These are phyloP conservation scores for Cephus runcator DNA, from an alignment of 2,888 invertebrate species.

Conservation along the genomic window DNA sequence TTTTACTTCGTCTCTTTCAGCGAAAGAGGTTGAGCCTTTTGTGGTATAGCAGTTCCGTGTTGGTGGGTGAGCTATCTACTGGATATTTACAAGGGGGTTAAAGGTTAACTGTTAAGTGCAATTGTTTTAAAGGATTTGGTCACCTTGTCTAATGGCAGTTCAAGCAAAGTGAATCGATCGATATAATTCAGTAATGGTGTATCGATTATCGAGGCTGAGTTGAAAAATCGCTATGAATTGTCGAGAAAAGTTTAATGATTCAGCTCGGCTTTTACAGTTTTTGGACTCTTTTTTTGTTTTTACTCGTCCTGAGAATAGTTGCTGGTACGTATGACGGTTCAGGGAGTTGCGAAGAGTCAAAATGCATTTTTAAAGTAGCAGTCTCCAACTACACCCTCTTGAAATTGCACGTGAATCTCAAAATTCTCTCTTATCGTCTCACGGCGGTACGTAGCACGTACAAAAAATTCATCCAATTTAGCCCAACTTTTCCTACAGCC, in stretches of 20 bases:
- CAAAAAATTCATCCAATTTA: constrained; percentile 45
- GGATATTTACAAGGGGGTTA: background rate
- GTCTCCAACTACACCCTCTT: constrained; percentile 19
- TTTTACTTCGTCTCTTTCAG: background rate
- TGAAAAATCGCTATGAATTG: background rate
- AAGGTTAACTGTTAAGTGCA: background rate
- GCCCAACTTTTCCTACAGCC: background rate
- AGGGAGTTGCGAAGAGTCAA: background rate
- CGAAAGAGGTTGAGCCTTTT: background rate
- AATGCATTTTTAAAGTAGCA: constrained; percentile 34
- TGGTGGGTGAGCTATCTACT: background rate
- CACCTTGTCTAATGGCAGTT: background rate
- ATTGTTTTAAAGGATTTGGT: background rate
- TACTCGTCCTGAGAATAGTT: background rate
- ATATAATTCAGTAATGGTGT: background rate
- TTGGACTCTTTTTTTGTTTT: background rate
- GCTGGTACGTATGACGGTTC: background rate
- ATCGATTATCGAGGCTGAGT: background rate
- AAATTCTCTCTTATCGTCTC: background rate
- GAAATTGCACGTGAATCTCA: constrained; percentile 9
- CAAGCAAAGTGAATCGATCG: background rate
- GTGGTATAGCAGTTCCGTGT: background rate
- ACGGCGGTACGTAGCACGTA: constrained; percentile 25
- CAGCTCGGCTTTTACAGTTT: background rate
- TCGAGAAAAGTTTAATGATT: background rate